These are phyloP conservation scores for Anastrepha obliqua DNA, from an alignment of 1,140 invertebrate species.

Conservation along the genomic window DNA sequence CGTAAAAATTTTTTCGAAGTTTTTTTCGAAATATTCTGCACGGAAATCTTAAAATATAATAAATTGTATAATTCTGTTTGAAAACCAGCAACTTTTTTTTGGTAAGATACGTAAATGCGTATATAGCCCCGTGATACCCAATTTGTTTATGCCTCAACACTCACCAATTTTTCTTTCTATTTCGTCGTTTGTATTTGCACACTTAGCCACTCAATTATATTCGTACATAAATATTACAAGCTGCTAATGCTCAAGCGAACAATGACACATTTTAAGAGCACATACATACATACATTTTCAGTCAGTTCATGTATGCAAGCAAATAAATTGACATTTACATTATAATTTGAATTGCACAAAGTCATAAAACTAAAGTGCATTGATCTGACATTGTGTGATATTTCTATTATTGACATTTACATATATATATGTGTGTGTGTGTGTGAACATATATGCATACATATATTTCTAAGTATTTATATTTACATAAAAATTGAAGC, in stretches of 20 bases:
- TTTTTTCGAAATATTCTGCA: no score
- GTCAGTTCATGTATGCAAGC: neutral
- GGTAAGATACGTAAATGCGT: no score
- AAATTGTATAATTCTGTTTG: no score
- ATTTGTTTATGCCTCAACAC: no score
- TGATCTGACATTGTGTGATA: neutral
- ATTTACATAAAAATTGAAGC: neutral
- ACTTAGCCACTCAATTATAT: neutral
- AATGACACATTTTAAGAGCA: neutral
- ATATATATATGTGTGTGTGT: neutral
- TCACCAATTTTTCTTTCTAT: no score
- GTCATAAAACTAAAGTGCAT: conserved; percentile 21
- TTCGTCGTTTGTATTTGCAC: no score
- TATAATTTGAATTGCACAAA: conserved; percentile 6
- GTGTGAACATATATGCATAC: neutral
- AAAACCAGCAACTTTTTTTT: no score
- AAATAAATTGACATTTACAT: conserved; percentile 5
- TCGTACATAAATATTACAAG: neutral
- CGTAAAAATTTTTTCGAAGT: no score
- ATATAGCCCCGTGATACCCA: no score
- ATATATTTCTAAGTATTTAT: neutral
- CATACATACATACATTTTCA: neutral
- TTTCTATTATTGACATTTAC: neutral
- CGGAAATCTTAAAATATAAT: no score
- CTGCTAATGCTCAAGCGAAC: neutral